phyloP scores from a whole-genome alignment of 2,888 invertebrate species.

The Drosophila birchii region DNA sequence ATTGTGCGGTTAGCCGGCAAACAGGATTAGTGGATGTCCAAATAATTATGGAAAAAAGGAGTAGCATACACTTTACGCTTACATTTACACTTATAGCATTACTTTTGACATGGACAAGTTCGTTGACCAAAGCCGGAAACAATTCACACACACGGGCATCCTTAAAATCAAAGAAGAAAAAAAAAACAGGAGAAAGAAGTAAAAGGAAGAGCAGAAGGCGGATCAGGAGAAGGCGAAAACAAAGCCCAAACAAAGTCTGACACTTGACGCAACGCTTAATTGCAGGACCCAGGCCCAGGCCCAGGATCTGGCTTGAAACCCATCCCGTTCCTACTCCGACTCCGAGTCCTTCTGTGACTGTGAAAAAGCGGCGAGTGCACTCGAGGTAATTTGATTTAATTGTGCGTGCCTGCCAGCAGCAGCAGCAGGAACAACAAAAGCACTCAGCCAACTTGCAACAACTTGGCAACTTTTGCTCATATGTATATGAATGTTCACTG shows the following conservation, averaged over 20 bases:
- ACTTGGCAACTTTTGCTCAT: conserved; percentile 35
- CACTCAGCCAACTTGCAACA: conserved; percentile 21
- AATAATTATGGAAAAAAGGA: conserved; percentile 6
- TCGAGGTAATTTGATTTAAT: conserved; percentile 81
- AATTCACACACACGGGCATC: conserved; percentile 37
- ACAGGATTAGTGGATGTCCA: conserved; percentile 18
- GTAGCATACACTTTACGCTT: background rate
- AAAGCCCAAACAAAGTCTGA: conserved; percentile 18
- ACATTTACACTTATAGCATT: background rate
- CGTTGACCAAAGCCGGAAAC: conserved; percentile 45
- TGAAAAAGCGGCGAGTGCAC: conserved; percentile 69
- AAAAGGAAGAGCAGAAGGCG: background rate
- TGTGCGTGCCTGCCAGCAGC: conserved; percentile 63
- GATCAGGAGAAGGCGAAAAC: background rate
- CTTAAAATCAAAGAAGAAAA: conserved; percentile 1
- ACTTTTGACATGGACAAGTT: conserved; percentile 14
- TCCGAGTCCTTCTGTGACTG: conserved; percentile 33
- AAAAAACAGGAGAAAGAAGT: background rate
- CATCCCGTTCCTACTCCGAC: background rate
- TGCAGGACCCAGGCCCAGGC: conserved; percentile 46
- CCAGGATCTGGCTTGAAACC: conserved; percentile 5
- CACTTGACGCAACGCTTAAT: conserved; percentile 68
- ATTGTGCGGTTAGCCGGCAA: conserved; percentile 12
- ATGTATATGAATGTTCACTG: conserved; percentile 43
- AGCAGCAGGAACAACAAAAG: conserved; percentile 22